Conservation (phyloP, 2,888 invertebrate species). For the Drosophila helvetica region DNA sequence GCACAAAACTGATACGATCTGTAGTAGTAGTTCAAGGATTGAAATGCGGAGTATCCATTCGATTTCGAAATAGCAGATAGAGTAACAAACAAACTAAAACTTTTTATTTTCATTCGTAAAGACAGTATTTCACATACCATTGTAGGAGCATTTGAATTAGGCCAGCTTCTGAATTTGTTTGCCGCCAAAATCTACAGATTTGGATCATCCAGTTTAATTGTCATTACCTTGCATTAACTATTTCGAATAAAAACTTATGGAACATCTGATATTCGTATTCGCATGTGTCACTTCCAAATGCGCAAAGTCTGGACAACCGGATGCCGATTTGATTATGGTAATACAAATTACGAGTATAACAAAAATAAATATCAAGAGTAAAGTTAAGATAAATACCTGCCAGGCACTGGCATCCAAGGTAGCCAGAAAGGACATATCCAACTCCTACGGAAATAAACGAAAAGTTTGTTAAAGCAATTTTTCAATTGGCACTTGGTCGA, state of each 20-base stretch:
- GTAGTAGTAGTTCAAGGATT: background rate
- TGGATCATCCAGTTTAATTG: background rate
- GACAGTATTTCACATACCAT: no score
- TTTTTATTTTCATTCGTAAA: no score
- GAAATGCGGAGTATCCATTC: background rate
- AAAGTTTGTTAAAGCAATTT: constrained; percentile 66
- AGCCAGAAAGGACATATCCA: constrained; percentile 85
- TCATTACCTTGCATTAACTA: background rate
- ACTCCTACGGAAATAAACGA: constrained; percentile 80
- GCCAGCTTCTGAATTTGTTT: background rate
- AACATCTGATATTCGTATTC: background rate
- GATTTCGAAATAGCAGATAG: no score
- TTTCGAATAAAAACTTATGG: background rate
- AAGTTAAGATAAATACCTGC: constrained; percentile 83
- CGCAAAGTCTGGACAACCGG: background rate
- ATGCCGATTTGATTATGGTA: constrained; percentile 24
- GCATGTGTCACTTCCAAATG: background rate
- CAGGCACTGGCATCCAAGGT: constrained; percentile 85
- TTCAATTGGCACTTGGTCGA: constrained; percentile 40
- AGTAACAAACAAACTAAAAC: no score
- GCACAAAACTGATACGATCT: no score
- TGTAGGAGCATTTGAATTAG: background rate
- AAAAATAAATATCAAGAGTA: constrained; percentile 12
- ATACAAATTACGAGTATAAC: background rate
- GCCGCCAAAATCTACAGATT: background rate